phyloP scores from a whole-genome alignment of 2,797 vertebrate genomes.

The Anguilla obscura region DNA sequence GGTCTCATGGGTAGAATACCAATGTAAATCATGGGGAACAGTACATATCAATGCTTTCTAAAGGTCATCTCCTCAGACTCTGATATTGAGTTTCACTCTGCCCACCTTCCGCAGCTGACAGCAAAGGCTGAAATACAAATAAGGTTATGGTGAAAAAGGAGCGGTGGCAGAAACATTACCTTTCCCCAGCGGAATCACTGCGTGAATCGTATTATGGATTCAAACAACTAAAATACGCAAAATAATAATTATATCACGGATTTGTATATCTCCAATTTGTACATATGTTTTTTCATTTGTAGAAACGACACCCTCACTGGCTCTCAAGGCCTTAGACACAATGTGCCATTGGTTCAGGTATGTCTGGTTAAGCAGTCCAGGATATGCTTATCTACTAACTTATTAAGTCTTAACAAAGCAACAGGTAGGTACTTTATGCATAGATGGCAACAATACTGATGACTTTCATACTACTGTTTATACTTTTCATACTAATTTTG shows the following conservation, averaged over 20 bases:
- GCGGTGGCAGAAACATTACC: background rate
- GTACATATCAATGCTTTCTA: constrained; percentile 4
- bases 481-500: background rate
- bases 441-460: background rate
- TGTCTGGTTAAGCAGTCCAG: background rate
- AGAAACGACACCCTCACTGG: background rate
- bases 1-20: background rate
- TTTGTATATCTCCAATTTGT: too few species aligned
- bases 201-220: background rate
- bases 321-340: too few species aligned
- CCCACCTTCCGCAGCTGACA: background rate
- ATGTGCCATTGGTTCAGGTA: too few species aligned
- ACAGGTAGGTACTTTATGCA: background rate
- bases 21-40: background rate
- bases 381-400: background rate
- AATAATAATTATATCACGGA: too few species aligned
- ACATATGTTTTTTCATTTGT: background rate
- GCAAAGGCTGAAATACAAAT: background rate
- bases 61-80: background rate
- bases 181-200: background rate
- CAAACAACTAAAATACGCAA: too few species aligned
- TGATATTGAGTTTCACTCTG: background rate
- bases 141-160: background rate
- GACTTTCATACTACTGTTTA: background rate
- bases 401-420: background rate